phyloP scores from a whole-genome alignment of 1,140 invertebrate species.

The Drosophila guanche region DNA sequence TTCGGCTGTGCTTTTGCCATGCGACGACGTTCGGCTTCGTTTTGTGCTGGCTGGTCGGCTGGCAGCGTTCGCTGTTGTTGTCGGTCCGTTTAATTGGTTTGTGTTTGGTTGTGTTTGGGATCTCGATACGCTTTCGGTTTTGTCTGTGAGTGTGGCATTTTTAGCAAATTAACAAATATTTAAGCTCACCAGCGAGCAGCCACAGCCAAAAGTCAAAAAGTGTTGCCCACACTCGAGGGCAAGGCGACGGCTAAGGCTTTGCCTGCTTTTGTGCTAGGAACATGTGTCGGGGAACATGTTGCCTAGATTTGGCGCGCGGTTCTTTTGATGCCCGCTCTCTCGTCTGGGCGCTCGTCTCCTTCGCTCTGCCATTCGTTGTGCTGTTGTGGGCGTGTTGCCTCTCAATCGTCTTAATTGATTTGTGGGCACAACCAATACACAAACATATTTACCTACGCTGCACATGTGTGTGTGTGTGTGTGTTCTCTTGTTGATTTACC shows the following conservation, averaged over 20 bases:
- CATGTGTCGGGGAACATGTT: too few species aligned
- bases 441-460: conserved; percentile 66
- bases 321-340: too few species aligned
- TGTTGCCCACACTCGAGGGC: conserved; percentile 25
- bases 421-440: conserved; percentile 80
- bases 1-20: conserved; percentile 8
- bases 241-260: background rate
- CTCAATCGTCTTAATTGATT: conserved; percentile 83
- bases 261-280: conserved; percentile 15
- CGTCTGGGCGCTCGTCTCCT: background rate
- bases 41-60: conserved; percentile 17
- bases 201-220: background rate
- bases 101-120: conserved; percentile 33
- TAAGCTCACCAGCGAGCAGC: background rate
- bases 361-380: background rate
- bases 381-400: conserved; percentile 4
- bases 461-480: conserved; percentile 21
- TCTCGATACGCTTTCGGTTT: conserved; percentile 14
- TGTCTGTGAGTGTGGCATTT: conserved; percentile 8
- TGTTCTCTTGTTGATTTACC: conserved; percentile 51
- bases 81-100: conserved; percentile 17
- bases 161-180: conserved; percentile 21
- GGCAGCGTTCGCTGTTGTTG: conserved; percentile 10
- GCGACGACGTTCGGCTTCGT: conserved; percentile 10
- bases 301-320: too few species aligned